Evolutionary conservation across 2,113 vertebrate species (phyloP), one percentile per base, ranked within the genome.

Genomic region (Urocitellus parryii): DNA sequence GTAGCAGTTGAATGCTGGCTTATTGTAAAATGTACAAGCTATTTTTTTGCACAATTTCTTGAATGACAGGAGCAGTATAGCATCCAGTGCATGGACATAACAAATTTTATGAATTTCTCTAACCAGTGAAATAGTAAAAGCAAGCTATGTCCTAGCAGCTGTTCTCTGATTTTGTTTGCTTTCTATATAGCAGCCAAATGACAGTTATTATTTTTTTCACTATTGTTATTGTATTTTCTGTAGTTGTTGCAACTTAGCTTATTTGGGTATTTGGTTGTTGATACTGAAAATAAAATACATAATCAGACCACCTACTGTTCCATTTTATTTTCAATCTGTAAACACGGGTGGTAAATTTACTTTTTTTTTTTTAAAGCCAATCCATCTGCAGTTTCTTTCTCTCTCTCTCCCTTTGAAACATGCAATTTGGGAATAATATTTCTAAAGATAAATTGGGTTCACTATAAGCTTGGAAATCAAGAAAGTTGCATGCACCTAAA

Each of bases 11-110:
- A 94, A 89, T 34, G 9, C 20, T 17, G 96, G 92, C 17, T 88
- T 91, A 68, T 20, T 96, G 45, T 94, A 97, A 98, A 96, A 97
- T 70, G 72, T 4, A 67, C 45, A 85, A 8, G 65, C 32, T 94
- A 0, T 90, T 72, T 25, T 51, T 86, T 24, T 32, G 45, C 53
- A 78, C 1, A 14, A 2, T 97, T 98, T 97, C 65, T 65, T 67
- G 61, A 95, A 94, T 13, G 25, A 17, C 2, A 14, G 17, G 78
- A 96, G 70, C 4, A 96, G 48, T 80, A 4, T 17, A 68, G 17
- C 27, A 94, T 90, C 68, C 51, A 90, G 39, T 39, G 22, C 12
- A 27, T 18, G 78, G 16, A n/a, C 81, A 14, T 82, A 94, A 83
- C 48, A 8, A 88, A 58, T 25, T 83, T 96, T 77, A 53, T 53